These are phyloP conservation scores for Darevskia nairensis DNA, from an alignment of 2,797 vertebrate genomes.

Conservation along the genomic window DNA sequence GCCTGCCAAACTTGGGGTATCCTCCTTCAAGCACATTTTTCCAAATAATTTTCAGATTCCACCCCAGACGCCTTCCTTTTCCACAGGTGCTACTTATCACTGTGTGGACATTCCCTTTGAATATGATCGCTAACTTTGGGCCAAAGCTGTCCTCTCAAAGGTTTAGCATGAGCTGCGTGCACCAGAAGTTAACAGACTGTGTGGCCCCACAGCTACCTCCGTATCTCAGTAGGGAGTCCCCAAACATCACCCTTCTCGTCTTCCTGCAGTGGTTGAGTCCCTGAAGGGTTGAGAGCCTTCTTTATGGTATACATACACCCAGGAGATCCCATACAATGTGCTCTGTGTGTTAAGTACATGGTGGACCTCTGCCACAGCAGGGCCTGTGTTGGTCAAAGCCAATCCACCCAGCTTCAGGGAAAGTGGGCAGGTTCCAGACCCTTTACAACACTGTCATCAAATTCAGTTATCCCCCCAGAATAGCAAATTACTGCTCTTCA, in stretches of 20 bases:
- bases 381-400: background rate
- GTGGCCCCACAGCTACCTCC: background rate
- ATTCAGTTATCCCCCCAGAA: background rate
- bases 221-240: background rate
- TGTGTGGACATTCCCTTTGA: background rate
- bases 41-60: background rate
- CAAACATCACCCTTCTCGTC: no score
- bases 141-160: no score
- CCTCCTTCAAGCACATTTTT: background rate
- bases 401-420: background rate
- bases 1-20: background rate
- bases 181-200: background rate
- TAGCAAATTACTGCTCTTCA: background rate
- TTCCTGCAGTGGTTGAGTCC: background rate
- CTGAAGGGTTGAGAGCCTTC: background rate
- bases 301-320: no score
- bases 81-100: background rate
- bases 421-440: background rate
- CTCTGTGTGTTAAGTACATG: background rate
- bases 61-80: no score
- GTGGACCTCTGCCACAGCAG: background rate
- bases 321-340: background rate
- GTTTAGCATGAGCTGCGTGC: no score
- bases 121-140: background rate
- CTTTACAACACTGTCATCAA: background rate